These are phyloP conservation scores for Stichopus chloronotus DNA, from an alignment of 35 echinoderm and acorn worm species.

Conservation along the genomic window DNA sequence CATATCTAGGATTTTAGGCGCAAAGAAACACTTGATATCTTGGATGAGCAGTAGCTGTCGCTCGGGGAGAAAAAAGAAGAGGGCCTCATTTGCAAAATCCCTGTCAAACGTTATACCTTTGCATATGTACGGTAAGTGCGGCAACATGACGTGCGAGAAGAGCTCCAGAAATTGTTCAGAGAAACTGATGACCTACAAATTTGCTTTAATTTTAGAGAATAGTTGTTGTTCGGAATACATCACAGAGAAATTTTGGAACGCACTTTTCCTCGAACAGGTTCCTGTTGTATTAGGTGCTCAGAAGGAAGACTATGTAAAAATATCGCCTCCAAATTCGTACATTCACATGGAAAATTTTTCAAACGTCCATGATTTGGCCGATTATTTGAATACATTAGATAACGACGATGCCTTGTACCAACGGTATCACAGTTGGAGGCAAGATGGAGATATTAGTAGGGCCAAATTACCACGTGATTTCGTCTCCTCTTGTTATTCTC, in stretches of 20 bases:
- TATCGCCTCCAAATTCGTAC: slow-evolving; percentile 65
- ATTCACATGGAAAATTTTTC: slow-evolving; percentile 62
- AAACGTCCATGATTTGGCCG: not conserved
- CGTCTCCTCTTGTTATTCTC: slow-evolving; percentile 26
- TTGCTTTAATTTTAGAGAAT: slow-evolving; percentile 59
- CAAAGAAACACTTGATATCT: slow-evolving; percentile 14
- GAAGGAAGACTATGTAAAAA: slow-evolving; percentile 18
- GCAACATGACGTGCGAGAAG: slow-evolving; percentile 43
- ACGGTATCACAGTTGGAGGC: slow-evolving; percentile 28
- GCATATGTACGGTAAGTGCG: slow-evolving; percentile 60
- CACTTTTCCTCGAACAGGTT: slow-evolving; percentile 32
- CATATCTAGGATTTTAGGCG: not conserved
- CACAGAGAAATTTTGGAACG: slow-evolving; percentile 63
- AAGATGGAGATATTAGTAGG: not conserved
- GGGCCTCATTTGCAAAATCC: not conserved
- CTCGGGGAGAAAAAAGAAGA: not conserved
- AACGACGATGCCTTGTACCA: slow-evolving; percentile 55
- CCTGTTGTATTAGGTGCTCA: slow-evolving; percentile 62
- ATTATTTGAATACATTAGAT: slow-evolving; percentile 28
- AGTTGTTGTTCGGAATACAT: slow-evolving; percentile 64
- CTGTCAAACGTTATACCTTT: slow-evolving; percentile 6
- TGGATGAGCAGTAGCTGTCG: slow-evolving; percentile 25
- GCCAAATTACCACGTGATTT: not conserved
- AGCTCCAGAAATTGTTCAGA: not conserved
- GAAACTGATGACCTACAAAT: slow-evolving; percentile 47